Base-by-base conservation (phyloP, 2,888 invertebrate genomes). In the Xestoiulus laeticollis region DNA sequence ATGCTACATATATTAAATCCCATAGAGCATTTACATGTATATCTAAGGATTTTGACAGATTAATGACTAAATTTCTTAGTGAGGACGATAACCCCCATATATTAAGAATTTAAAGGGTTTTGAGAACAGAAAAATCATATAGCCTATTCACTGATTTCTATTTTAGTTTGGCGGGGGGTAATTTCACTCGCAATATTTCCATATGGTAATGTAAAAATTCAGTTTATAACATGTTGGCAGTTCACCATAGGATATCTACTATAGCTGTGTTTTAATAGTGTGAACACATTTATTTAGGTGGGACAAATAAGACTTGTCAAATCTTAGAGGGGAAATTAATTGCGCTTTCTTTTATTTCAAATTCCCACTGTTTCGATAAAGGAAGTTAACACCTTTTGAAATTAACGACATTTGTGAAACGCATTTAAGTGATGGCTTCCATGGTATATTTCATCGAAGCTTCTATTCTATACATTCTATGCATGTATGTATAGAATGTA, bases 251-350 rank as follows among this genome's bases (percentile, higher is more conserved):
- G 59, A 59, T 59, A 59, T 59, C 59, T 59, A 19, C 59, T 59
- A n/a, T n/a, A 59, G n/a, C 59, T 6, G n/a, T 59, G 59, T 59
- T 59, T 59, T 59, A 59, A 59, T 59, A n/a, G 59, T 59, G 59
- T 59, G 59, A 59, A 59, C 59, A 19, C n/a, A 59, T 59, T n/a
- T 59, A n/a, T 59, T 59, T 59, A 59, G 59, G 59, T 59, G 59
- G n/a, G 59, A 59, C 59, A 59, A 59, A 59, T 59, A 59, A 6
- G n/a, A 59, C 59, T 59, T 59, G 59, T 59, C 59, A 59, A 59
- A 59, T 59, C 59, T n/a, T 59, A 59, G 59, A n/a, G 59, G n/a
- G 59, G 38, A 59, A 19, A 59, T 59, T 59, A 59, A 59, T 59
- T 59, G n/a, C 59, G 59, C 59, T 59, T 59, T 59, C 59, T 59